These are phyloP conservation scores for Ondatra zibethicus DNA, from an alignment of 2,113 vertebrate species.

Conservation along the genomic window DNA sequence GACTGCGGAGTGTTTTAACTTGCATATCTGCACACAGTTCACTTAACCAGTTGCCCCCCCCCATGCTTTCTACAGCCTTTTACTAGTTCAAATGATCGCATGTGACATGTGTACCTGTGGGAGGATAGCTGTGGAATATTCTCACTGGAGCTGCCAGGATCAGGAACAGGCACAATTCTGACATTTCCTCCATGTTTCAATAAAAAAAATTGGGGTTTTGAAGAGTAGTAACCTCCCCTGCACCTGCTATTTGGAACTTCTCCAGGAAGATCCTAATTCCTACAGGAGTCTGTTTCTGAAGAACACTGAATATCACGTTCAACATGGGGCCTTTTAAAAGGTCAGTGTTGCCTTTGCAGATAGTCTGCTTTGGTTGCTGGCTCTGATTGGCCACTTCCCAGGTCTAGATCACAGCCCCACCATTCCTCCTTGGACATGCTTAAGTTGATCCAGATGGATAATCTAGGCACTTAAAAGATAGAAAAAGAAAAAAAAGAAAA, in stretches of 20 bases:
- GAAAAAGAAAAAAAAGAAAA: no score
- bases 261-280: neutral
- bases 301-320: neutral
- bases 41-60: neutral
- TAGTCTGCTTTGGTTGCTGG: neutral
- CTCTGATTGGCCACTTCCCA: neutral
- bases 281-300: neutral
- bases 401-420: neutral
- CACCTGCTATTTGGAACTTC: neutral
- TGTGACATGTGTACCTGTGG: neutral
- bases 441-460: neutral
- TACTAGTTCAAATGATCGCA: neutral
- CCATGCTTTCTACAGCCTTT: neutral
- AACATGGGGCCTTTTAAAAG: neutral
- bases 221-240: neutral
- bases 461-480: neutral
- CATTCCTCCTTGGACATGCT: neutral
- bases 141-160: neutral
- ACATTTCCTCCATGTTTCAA: neutral
- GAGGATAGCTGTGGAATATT: neutral
- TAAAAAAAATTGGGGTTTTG: neutral
- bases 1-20: slow-evolving; percentile 1
- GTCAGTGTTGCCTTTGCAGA: neutral
- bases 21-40: neutral
- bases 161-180: neutral